Evolutionary conservation across 2,797 vertebrate species (phyloP), one percentile per base, ranked within the genome.

Genomic region (Euthynnus affinis): DNA sequence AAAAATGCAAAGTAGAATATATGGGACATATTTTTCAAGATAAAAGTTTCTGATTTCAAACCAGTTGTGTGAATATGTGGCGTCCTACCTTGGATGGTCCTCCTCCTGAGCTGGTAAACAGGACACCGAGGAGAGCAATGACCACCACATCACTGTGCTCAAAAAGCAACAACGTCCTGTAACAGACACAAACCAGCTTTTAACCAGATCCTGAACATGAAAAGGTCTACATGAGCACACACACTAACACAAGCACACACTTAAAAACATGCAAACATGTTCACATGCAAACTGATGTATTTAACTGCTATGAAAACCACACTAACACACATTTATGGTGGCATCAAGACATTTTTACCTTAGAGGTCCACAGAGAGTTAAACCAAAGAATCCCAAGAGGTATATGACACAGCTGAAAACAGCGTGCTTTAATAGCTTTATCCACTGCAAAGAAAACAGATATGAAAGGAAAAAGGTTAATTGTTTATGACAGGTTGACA

Each of bases 301-400:
- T 18, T 10, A 64, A 63, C n/a, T 1, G 23, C 17, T 52, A 23
- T 20, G 0, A 40, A 44, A 27, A 57, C 42, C 49, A 52, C n/a
- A 40, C 8, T 8, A 8, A 56, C 17, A 55, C 27, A 61, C 9
- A 65, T 29, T 32, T 13, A 18, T 25, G 22, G 5, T 40, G 7
- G 2, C 14, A 15, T 37, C 7, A 48, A 32, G 34, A 61, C 13
- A 40, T 83, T 83, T 83, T 96, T 97, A 99, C 98, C 98, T 98
- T 78, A 99, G 90, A 82, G 98, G 98, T 91, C 98, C 98, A 94
- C 98, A 99, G 63, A 99, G 97, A 17, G 98, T 99, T 48, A 99
- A 96, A 81, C 98, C 98, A 90, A 99, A 99, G 94, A 98, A 99
- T 81, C 98, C 98, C 88, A 99, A 90, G 20, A 99, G 96, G 66